These are phyloP conservation scores for Gavialis gangeticus DNA, from an alignment of 2,113 vertebrate species.

Conservation along the genomic window DNA sequence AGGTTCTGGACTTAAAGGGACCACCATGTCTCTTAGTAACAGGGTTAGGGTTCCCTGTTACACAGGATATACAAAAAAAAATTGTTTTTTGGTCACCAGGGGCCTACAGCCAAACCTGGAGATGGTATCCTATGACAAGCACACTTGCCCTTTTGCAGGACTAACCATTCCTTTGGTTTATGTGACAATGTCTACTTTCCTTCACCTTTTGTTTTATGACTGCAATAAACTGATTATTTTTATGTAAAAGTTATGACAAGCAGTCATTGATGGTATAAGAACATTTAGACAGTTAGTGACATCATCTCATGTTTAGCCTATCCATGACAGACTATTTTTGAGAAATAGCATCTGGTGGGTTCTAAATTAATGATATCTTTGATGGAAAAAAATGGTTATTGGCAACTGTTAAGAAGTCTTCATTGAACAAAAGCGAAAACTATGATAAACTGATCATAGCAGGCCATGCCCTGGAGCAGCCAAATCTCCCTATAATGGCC, in stretches of 20 bases:
- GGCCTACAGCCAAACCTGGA: too few species aligned
- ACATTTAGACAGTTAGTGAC: constrained; percentile 62
- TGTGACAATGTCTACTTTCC: constrained; percentile 49
- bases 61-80: too few species aligned
- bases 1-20: too few species aligned
- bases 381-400: not conserved
- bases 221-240: constrained; percentile 51
- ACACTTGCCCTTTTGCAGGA: constrained; percentile 2
- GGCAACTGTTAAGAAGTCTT: constrained; percentile 20
- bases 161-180: constrained; percentile 19
- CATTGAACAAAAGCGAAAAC: not conserved
- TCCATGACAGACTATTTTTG: constrained; percentile 51
- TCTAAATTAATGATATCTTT: constrained; percentile 40
- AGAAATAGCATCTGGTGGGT: constrained; percentile 28
- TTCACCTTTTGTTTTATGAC: constrained; percentile 40
- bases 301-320: constrained; percentile 67
- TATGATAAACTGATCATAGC: not conserved
- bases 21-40: too few species aligned
- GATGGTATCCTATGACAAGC: too few species aligned
- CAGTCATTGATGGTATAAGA: constrained; percentile 69
- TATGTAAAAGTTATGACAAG: not conserved
- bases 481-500: too few species aligned
- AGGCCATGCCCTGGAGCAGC: too few species aligned
- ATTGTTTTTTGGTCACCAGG: too few species aligned
- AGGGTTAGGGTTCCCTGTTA: too few species aligned